These are phyloP conservation scores for Knipowitschia caucasica DNA, from an alignment of 2,797 vertebrate species.

Conservation along the genomic window DNA sequence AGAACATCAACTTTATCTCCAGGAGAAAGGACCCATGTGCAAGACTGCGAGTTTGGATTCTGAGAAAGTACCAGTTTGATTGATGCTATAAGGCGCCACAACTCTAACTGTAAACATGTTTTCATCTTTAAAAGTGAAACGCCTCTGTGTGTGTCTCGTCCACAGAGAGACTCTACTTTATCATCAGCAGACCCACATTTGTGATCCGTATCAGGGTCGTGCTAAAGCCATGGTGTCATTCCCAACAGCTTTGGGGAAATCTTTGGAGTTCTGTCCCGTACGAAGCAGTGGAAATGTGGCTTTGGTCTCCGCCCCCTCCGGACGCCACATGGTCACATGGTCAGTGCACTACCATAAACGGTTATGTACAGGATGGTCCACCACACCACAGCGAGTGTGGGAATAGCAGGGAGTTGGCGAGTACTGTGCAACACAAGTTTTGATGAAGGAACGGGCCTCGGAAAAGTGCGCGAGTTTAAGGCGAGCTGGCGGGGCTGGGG, in stretches of 20 bases:
- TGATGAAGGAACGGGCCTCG: constrained; percentile 62
- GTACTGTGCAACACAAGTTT: constrained; percentile 75
- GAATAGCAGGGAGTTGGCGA: constrained; percentile 64
- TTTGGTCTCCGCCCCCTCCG: constrained; percentile 77
- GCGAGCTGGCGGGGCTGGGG: constrained; percentile 92
- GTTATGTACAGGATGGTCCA: constrained; percentile 83
- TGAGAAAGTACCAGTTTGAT: background rate
- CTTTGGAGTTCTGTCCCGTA: background rate
- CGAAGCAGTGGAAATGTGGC: constrained; percentile 24
- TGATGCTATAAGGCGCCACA: background rate
- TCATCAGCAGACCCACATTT: background rate
- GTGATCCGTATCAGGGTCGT: background rate
- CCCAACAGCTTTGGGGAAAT: background rate
- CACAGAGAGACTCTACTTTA: background rate
- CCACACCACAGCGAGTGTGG: constrained; percentile 80
- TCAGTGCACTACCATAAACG: constrained; percentile 83
- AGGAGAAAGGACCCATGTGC: background rate
- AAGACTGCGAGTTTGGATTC: background rate
- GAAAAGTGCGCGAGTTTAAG: constrained; percentile 86
- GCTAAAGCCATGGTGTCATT: background rate
- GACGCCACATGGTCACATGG: constrained; percentile 74
- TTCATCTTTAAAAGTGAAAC: background rate
- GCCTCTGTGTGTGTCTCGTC: background rate
- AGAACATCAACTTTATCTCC: background rate
- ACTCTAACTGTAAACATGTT: background rate